Evolutionary conservation across 2,797 vertebrate species (phyloP), one percentile per base, ranked within the genome.

Genomic region (Potorous gilbertii): DNA sequence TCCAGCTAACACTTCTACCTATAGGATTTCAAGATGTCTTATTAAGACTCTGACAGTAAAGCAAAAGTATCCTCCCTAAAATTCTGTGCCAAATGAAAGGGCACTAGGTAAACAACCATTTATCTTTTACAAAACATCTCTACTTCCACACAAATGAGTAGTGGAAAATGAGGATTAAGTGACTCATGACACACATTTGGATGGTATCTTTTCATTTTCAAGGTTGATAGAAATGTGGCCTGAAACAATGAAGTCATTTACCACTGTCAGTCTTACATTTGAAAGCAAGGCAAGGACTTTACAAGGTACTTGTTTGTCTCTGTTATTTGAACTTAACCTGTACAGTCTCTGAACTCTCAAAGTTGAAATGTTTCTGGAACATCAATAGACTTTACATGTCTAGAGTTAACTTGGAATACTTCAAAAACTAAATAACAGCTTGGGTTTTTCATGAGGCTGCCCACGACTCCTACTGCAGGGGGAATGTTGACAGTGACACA

Each of bases 351-450:
- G 81, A 92, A 56, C 27, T 87, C 56, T 95, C 93, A 46, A 81
- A n/a, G 66, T 81, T 57, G 59, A 0, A 89, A 56, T 21, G 89
- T 12, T 90, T 90, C 96, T 56, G 40, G 40, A 87, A 87, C 74
- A 87, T 50, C 74, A 87, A 87, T 27, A 87, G 40, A 81, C 52
- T 40, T 18, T 95, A 74, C 50, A 0, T 50, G 92, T 24, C 50
- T 55, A 93, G 96, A 91, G 95, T 96, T 94, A 98, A 95, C 95
- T 95, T 97, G 93, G 59, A 55, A 5, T 27, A 66, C 94, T 95
- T 95, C 93, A 90, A 91, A 59, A 95, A 56, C 40, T 74, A 87
- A 87, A 46, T 50, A 87, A 87, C 46, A 89, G 90, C 56, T 94
- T 55, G 89, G n/a, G 90, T 91, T 93, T 59, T 93, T 90, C 93